Base-by-base conservation (phyloP, 2,888 invertebrate species). In the Erebia epiphron region DNA sequence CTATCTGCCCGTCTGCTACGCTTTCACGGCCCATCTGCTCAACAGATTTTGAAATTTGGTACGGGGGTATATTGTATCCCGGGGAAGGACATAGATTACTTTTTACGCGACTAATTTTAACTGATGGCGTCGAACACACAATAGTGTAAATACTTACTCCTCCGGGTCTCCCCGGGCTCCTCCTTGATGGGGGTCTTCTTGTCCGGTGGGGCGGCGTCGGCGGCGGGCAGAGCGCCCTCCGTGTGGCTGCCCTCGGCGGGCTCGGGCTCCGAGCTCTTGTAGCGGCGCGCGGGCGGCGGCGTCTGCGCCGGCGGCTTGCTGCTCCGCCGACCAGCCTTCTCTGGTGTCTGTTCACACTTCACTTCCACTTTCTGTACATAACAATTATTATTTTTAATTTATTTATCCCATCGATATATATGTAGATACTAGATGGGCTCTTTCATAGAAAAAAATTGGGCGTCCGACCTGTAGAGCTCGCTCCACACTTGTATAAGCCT, bases 281-380 rank as follows among this genome's bases (percentile, higher is more conserved):
- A 87, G 79, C 86, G 89, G 1, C 92, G 83, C 14, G 92, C 83
- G 67, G 90, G 85, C 11, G 92, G 87, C 52, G 88, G 85, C 0
- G 89, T 86, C 49, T 88, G 86, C 63, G 87, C 84, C 0, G 83
- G 81, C 2, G 88, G 80, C 73, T 92, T 93, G 73, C 87, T 87
- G 2, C 82, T 79, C 0, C 91, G 86, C 0, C 92, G 85, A 7
- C 88, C 84, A 5, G 83, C 82, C 76, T 92, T 91, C 75, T 93
- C 93, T 0, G 93, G 93, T 0, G 92, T 93, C 72, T 86, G 86
- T 41, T 93, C 93, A 5, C 77, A 78, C 79, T 93, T 93, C 26
- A 90, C 86, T 80, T 94, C 94, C 68, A 93, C 87, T 81, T 94
- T 94, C 94, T 94, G 81, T 11, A 10, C 8, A 16, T 58, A 8